Percentiles rank a stretch among this genome's conserved stretches.
Conservation (phyloP, 2,888 invertebrate species). For the Macrophya annulata region DNA sequence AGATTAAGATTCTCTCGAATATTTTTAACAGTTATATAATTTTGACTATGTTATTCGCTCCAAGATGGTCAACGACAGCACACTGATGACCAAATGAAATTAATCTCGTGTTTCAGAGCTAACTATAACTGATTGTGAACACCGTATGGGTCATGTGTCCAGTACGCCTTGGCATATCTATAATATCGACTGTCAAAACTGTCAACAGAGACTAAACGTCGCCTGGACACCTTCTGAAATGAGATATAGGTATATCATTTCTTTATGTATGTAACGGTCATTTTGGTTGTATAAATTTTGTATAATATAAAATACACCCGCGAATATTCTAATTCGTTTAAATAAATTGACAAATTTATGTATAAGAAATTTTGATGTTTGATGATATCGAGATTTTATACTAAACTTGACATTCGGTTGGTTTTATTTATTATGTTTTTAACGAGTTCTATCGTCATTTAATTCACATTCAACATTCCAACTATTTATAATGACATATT, state of each 20-base stretch:
- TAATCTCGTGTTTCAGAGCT: constrained; percentile 20
- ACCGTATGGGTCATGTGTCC: constrained; percentile 38
- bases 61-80: not conserved
- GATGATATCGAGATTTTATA: not conserved
- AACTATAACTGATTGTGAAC: constrained; percentile 1
- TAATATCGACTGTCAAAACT: not conserved
- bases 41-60: not conserved
- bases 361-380: not conserved
- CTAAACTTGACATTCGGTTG: constrained; percentile 31
- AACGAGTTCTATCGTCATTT: not conserved
- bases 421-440: no score
- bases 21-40: not conserved
- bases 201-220: constrained; percentile 31
- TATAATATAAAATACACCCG: not conserved
- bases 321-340: not conserved
- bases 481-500: not conserved
- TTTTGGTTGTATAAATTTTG: not conserved
- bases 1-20: not conserved
- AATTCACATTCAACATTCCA: not conserved
- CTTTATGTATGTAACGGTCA: not conserved
- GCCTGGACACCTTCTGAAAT: not conserved
- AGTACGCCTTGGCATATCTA: constrained; percentile 2
- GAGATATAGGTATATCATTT: not conserved
- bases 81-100: not conserved
- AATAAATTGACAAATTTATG: not conserved